Percentiles rank a stretch among this genome's conserved stretches.
These are phyloP conservation scores for Pseudorectes ferrugineus DNA, from an alignment of 2,113 vertebrate genomes.

Conservation along the genomic window DNA sequence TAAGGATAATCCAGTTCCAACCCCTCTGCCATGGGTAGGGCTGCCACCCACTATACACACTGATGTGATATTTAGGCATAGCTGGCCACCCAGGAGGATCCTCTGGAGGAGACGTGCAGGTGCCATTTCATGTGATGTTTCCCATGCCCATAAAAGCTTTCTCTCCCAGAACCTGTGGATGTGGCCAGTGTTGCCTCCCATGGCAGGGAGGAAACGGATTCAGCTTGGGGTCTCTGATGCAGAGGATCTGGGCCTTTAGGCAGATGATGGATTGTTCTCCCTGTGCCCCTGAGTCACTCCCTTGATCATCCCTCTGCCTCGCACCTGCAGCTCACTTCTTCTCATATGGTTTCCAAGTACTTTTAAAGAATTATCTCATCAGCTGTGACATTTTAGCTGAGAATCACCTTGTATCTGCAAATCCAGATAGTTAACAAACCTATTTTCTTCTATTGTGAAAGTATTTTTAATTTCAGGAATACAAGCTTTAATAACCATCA, in stretches of 20 bases:
- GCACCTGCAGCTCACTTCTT: background rate
- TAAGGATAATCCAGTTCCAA: background rate
- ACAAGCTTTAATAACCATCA: background rate
- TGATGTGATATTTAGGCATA: background rate
- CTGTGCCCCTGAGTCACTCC: rapidly evolving
- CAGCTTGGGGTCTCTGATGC: rapidly evolving
- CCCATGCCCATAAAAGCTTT: background rate
- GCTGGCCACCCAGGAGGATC: background rate
- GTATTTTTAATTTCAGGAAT: background rate
- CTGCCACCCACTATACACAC: background rate
- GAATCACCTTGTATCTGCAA: background rate
- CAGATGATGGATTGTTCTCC: background rate
- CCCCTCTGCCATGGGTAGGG: background rate
- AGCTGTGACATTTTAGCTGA: background rate
- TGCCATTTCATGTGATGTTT: background rate
- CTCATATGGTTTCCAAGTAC: background rate
- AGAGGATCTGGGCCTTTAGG: background rate
- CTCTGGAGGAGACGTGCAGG: background rate
- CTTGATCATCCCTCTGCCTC: background rate
- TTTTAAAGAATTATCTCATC: background rate
- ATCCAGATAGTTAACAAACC: background rate
- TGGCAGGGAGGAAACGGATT: background rate
- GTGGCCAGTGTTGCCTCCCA: background rate
- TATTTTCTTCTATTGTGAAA: background rate
- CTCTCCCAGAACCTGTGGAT: background rate